Conservation (phyloP, 2,888 invertebrate species). For the Stenodema calcarata region DNA sequence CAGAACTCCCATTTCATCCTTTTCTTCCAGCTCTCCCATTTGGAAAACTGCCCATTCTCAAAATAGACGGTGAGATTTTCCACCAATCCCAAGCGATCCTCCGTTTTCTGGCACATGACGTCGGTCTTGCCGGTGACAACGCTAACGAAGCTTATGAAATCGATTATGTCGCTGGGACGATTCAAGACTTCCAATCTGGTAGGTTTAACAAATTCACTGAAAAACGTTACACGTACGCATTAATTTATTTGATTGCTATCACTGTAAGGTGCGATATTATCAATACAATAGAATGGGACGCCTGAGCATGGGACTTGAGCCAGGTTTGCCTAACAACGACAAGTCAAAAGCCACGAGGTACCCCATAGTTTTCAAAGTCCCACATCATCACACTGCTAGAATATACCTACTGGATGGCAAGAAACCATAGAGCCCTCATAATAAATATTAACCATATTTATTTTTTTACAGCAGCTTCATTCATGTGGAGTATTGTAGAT, state of each 20-base stretch:
- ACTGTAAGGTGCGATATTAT: too few species aligned
- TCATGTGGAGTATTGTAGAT: neutral
- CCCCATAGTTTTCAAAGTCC: too few species aligned
- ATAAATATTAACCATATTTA: too few species aligned
- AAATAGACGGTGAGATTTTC: slow-evolving; percentile 69
- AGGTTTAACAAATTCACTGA: slow-evolving; percentile 42
- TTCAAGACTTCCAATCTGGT: slow-evolving; percentile 69
- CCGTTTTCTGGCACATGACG: slow-evolving; percentile 70
- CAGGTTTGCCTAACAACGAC: too few species aligned
- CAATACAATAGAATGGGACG: too few species aligned
- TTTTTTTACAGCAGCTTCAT: neutral
- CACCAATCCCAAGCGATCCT: slow-evolving; percentile 69
- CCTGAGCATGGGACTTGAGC: too few species aligned
- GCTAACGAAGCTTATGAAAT: slow-evolving; percentile 70
- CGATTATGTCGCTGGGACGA: slow-evolving; percentile 68
- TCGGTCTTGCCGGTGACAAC: slow-evolving; percentile 66
- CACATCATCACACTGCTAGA: too few species aligned
- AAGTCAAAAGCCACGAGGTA: too few species aligned
- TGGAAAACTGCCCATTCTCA: slow-evolving; percentile 70
- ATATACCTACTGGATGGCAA: too few species aligned
- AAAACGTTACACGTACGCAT: neutral
- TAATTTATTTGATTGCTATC: too few species aligned
- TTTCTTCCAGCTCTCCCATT: slow-evolving; percentile 59
- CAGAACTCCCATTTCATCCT: neutral
- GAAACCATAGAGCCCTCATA: too few species aligned